These are phyloP conservation scores for Pseudococcus viburni DNA, from an alignment of 2,888 invertebrate genomes.

Conservation along the genomic window DNA sequence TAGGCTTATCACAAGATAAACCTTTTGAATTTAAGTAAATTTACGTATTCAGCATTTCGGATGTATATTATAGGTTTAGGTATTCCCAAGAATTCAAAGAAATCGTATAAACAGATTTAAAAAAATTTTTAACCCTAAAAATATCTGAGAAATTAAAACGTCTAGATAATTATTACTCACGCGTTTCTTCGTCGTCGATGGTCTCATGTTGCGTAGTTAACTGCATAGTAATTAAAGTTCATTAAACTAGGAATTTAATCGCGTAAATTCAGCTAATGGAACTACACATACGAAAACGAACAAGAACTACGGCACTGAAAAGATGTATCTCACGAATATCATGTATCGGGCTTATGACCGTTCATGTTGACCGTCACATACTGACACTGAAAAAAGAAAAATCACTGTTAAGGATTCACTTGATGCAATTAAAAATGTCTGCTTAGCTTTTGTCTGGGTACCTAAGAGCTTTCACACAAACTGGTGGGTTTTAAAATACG, in stretches of 20 bases:
- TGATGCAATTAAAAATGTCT: slow-evolving; percentile 58
- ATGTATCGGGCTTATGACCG: slow-evolving; percentile 39
- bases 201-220: not conserved
- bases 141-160: not conserved
- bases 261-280: slow-evolving; percentile 9
- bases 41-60: no score
- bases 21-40: not conserved
- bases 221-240: slow-evolving; percentile 8
- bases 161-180: not conserved
- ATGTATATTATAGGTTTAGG: no score
- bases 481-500: not conserved
- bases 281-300: slow-evolving; percentile 8
- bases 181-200: not conserved
- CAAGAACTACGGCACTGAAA: not conserved
- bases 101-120: no score
- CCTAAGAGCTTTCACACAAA: not conserved
- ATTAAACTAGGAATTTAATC: slow-evolving; percentile 40
- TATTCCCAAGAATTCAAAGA: no score
- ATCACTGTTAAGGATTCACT: slow-evolving; percentile 56
- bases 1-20: not conserved
- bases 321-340: not conserved
- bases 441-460: slow-evolving; percentile 11
- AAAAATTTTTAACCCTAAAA: not conserved
- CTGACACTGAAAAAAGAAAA: slow-evolving; percentile 57
- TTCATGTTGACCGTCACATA: slow-evolving; percentile 58